Evolutionary conservation across 2,797 vertebrate genomes (phyloP), one percentile per base, ranked within the genome.

Genomic region (Acipenser transmontanus): DNA sequence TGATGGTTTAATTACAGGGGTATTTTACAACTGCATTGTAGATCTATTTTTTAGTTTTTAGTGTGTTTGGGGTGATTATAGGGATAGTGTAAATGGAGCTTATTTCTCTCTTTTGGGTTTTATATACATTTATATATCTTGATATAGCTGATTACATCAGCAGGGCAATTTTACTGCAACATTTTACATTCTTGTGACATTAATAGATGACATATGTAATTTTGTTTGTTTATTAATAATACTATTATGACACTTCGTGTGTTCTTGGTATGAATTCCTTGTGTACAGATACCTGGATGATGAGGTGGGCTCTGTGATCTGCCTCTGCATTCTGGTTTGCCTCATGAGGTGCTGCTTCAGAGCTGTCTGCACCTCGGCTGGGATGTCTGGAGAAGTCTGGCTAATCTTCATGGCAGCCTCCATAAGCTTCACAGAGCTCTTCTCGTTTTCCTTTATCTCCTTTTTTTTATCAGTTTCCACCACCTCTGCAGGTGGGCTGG

Each of bases 371-470:
- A 99, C 95, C 85, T 98, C 97, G 0, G 97, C 95, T 1, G 97
- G 96, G 72, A 99, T 99, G 76, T 99, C 97, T 0, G 97, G 97
- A 1, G 95, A 99, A 4, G 97, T 99, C 91, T 98, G 97, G 82
- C 97, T 99, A 81, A 99, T 99, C 88, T 99, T 99, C 93, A 99
- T 92, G 1, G 97, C 94, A 0, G 94, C 93, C 74, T 98, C 95
- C 34, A 93, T 83, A 34, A 91, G 83, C 79, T 91, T 95, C 14
- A 89, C 83, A 0, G 91, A 76, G 68, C 89, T 88, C 68, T 89
- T 91, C 47, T 85, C 91, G 0, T 95, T 87, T 76, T 89, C 86
- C 72, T 87, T 93, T 47, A 85, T 78, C 56, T 89, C 93, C 64
- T 90, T 87, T 77, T 93, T 94, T 80, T 93, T 93, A 50, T 88